Conservation (phyloP, 2,113 vertebrate species). For the Galeopterus variegatus region DNA sequence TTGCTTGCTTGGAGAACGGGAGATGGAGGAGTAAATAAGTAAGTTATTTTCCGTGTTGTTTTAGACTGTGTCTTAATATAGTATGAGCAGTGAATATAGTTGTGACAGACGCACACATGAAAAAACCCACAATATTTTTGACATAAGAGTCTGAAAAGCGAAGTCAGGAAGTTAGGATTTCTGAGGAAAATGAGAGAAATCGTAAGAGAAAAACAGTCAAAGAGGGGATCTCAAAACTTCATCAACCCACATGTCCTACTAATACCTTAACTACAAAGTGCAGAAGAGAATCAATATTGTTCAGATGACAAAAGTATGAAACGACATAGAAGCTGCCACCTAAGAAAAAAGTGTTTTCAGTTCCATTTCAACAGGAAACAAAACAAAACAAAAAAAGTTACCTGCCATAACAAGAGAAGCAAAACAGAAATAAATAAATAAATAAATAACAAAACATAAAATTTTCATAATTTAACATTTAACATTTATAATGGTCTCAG, state of each 20-base stretch:
- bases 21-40: too few relatives aligned
- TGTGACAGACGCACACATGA: neutral
- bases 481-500: neutral
- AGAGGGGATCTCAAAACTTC: neutral
- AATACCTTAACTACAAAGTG: fast-evolving
- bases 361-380: neutral
- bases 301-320: neutral
- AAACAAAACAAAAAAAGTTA: neutral
- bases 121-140: too few relatives aligned
- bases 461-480: neutral
- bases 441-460: neutral
- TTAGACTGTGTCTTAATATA: too few relatives aligned
- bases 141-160: neutral
- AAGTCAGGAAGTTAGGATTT: neutral
- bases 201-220: neutral
- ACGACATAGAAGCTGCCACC: neutral
- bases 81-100: fast-evolving
- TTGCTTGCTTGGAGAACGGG: neutral
- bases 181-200: too few relatives aligned
- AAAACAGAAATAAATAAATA: neutral
- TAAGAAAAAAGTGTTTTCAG: neutral
- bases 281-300: neutral
- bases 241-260: too few relatives aligned
- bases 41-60: neutral
- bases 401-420: neutral